Evolutionary conservation across 2,113 vertebrate species (phyloP), one percentile per base, ranked within the genome.

Genomic region (Xyliphius kryptos): DNA sequence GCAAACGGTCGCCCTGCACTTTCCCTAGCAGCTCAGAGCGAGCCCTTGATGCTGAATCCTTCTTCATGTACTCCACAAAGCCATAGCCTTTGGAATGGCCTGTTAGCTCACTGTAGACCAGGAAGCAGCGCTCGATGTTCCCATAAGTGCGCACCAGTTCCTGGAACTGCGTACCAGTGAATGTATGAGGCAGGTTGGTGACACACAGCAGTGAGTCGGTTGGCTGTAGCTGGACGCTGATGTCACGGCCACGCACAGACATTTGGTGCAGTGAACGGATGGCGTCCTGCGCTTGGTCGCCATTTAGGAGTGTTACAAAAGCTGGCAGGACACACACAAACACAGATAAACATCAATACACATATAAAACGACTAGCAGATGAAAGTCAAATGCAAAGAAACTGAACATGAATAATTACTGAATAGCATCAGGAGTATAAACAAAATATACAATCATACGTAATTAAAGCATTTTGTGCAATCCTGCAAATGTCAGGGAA

Each of bases 31-130:
- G 89, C 65, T 98, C 93, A 40, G 92, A 84, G 6, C 95, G 88
- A 19, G 95, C 94, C 74, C 91, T 88, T 0, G 95, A 94, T 32
- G 96, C 96, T 0, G 92, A 95, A 83, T 97, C 95, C 80, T 97
- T 99, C 82, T 98, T 99, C 96, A 99, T 99, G 75, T 98, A 99
- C 20, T 99, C 96, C 69, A 98, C 96, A 71, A 99, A 97, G 1
- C 95, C 95, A 0, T 98, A 99, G 78, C 96, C 95, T 77, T 99
- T 97, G 69, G 93, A 97, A 47, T 84, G 91, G 11, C 95, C 95
- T 0, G 86, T 95, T 49, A 84, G 80, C 80, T 95, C 90, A 6
- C 85, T 97, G 77, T 97, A 97, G 3, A 98, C 93, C 80, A 99
- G 81, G 80, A 99, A 96, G 78, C 91, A 94, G 44, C 95, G 87